Conservation (phyloP, 2,113 vertebrate species). For the Neotragus moschatus region DNA sequence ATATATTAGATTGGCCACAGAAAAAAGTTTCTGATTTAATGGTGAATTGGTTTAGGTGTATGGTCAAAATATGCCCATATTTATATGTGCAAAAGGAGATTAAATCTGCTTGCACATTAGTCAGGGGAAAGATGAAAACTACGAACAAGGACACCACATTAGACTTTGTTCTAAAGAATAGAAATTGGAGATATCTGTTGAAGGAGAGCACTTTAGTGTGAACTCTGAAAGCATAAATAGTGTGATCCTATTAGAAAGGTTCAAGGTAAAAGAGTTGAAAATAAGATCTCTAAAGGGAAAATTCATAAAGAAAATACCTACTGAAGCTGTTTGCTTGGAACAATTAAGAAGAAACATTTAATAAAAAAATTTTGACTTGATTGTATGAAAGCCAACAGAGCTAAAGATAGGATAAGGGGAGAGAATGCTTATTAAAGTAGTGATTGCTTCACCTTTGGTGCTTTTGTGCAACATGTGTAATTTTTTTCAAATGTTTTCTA, state of each 20-base stretch:
- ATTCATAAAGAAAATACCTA: not conserved
- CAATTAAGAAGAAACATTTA: not conserved
- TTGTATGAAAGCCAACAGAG: not conserved
- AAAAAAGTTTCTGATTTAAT: not conserved
- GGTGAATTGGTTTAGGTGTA: not conserved
- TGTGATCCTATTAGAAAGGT: not conserved
- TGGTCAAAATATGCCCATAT: not conserved
- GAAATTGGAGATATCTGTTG: not conserved
- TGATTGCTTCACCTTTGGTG: not conserved
- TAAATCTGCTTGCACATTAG: not conserved
- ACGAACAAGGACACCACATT: not conserved
- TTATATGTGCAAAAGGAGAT: not conserved
- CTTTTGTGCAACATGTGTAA: not conserved
- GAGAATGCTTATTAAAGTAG: not conserved
- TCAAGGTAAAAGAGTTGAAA: not conserved
- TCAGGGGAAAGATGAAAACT: not conserved
- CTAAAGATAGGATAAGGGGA: not conserved
- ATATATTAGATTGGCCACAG: not conserved
- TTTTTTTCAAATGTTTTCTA: not conserved
- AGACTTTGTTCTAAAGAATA: not conserved
- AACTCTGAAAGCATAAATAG: not conserved
- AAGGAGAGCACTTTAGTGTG: not conserved
- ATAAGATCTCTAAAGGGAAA: not conserved
- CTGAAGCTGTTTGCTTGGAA: not conserved
- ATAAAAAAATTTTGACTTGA: not conserved